These are phyloP conservation scores for Synchiropus splendidus DNA, from an alignment of 2,113 vertebrate species.

Conservation along the genomic window DNA sequence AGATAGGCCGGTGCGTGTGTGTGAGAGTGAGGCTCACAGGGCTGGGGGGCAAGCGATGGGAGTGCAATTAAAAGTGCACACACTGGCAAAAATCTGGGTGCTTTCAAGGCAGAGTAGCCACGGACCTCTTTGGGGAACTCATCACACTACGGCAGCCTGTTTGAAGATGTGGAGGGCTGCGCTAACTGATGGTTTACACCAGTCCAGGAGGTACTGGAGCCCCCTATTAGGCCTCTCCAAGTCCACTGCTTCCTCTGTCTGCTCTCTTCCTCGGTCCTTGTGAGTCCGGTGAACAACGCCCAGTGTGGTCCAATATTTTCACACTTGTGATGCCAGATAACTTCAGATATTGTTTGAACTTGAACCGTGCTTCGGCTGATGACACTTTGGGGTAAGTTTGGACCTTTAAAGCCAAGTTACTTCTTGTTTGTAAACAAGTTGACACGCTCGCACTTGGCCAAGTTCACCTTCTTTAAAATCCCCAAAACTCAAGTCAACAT, in stretches of 20 bases:
- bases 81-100: conserved; percentile 64
- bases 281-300: neutral
- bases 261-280: neutral
- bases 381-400: too few species aligned
- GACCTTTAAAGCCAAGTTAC: too few species aligned
- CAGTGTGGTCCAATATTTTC: too few species aligned
- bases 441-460: too few species aligned
- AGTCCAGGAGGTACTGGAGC: conserved; percentile 44
- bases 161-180: conserved; percentile 56
- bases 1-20: conserved; percentile 9
- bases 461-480: too few species aligned
- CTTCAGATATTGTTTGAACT: conserved; percentile 1
- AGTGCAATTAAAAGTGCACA: conserved; percentile 75
- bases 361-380: too few species aligned
- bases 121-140: conserved; percentile 63
- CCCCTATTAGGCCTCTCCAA: conserved; percentile 24
- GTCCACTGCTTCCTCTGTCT: conserved; percentile 3
- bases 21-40: conserved; percentile 37
- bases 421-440: too few species aligned
- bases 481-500: too few species aligned
- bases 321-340: too few species aligned
- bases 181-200: conserved; percentile 50
- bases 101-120: conserved; percentile 62
- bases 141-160: conserved; percentile 54
- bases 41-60: conserved; percentile 62